A percentile compares a stretch with the other conserved stretches of the same genome.
Conservation (phyloP, 2,113 vertebrate genomes). For the Lampris megalopsis region DNA sequence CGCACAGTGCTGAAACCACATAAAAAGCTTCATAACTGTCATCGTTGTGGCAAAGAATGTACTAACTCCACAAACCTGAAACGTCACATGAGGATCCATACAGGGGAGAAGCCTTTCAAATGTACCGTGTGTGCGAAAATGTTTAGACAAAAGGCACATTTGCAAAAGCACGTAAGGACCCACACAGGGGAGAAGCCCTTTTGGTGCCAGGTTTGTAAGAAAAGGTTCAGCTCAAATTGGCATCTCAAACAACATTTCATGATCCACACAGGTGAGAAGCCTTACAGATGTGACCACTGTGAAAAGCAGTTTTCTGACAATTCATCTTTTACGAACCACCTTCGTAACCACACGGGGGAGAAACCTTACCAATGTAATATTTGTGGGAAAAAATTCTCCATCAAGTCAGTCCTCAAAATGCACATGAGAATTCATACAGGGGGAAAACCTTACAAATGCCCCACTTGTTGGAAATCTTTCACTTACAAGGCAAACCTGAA, state of each 20-base stretch:
- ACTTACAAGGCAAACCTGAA: not conserved
- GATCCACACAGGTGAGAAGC: slow-evolving; percentile 1
- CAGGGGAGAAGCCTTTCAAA: slow-evolving; percentile 13
- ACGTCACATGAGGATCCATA: not conserved
- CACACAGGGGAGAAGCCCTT: slow-evolving; percentile 10
- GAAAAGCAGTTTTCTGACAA: no score
- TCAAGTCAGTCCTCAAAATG: not conserved
- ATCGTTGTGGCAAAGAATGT: slow-evolving; percentile 21
- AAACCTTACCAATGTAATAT: not conserved
- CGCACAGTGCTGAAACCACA: not conserved
- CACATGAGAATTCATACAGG: slow-evolving; percentile 1
- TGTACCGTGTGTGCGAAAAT: not conserved
- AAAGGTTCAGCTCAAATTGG: not conserved
- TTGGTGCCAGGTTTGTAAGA: slow-evolving; percentile 8
- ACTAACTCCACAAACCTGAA: not conserved
- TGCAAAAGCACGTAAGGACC: not conserved
- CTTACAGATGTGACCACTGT: not conserved
- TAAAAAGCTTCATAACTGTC: slow-evolving; percentile 6
- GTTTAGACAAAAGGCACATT: not conserved
- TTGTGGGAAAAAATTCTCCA: not conserved
- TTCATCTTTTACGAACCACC: no score
- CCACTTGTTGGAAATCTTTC: not conserved
- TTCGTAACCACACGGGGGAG: not conserved
- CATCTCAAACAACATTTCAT: not conserved
- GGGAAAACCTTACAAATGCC: not conserved